These are phyloP conservation scores for Arge pagana DNA, from an alignment of 2,888 invertebrate species.

Conservation along the genomic window DNA sequence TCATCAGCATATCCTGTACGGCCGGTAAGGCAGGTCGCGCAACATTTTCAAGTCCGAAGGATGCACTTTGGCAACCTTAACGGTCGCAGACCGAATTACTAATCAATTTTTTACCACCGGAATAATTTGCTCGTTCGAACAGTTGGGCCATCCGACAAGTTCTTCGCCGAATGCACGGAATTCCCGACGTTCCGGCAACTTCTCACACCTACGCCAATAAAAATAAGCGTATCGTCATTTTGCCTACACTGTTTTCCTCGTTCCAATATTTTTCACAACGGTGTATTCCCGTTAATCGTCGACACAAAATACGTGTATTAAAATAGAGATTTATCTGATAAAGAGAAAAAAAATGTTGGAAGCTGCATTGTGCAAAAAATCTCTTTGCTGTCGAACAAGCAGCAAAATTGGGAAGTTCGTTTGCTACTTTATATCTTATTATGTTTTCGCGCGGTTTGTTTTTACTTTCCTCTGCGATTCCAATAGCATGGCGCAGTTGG, in stretches of 20 bases:
- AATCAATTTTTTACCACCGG: slow-evolving; percentile 40
- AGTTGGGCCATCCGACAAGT: neutral
- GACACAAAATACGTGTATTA: slow-evolving; percentile 24
- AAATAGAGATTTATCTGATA: too few relatives aligned
- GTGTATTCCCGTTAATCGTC: slow-evolving; percentile 7
- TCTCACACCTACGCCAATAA: too few relatives aligned
- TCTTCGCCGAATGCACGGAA: too few relatives aligned
- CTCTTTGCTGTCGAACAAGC: too few relatives aligned
- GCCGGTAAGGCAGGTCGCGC: slow-evolving; percentile 53
- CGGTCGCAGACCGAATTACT: slow-evolving; percentile 49
- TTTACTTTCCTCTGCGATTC: slow-evolving; percentile 22
- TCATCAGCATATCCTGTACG: slow-evolving; percentile 53
- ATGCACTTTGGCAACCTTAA: slow-evolving; percentile 41
- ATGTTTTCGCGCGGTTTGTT: too few relatives aligned
- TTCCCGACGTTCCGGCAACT: too few relatives aligned
- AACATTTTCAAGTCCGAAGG: slow-evolving; percentile 39
- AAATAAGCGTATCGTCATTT: slow-evolving; percentile 11
- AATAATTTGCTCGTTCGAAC: slow-evolving; percentile 13
- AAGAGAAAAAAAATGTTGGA: too few relatives aligned
- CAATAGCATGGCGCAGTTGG: too few relatives aligned
- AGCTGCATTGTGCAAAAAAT: too few relatives aligned
- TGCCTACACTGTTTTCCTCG: slow-evolving; percentile 16
- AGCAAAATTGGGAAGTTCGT: too few relatives aligned
- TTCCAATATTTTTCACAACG: slow-evolving; percentile 19
- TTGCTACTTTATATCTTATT: too few relatives aligned